A percentile compares a stretch with the other conserved stretches of the same genome.
phyloP scores from a whole-genome alignment of 2,797 vertebrate species.

The Takifugu rubripes region DNA sequence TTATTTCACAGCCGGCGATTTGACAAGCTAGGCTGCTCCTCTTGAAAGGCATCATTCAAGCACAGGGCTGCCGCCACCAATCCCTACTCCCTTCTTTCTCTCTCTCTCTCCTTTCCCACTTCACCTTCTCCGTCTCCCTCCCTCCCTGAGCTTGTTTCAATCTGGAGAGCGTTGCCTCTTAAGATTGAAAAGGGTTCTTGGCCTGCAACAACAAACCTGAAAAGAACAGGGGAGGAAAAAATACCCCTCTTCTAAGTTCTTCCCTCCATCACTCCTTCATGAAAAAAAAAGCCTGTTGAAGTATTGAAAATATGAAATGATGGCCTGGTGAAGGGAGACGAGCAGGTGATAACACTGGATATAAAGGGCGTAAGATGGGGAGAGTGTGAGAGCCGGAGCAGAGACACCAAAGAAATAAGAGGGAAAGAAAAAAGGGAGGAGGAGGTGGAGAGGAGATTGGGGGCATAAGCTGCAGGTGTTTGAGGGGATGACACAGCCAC shows the following conservation, averaged over 20 bases:
- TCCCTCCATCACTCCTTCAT: conserved; percentile 39
- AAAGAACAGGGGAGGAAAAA: conserved; percentile 54
- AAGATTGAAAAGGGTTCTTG: conserved; percentile 83
- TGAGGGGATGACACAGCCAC: conserved; percentile 83
- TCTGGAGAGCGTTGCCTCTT: conserved; percentile 75
- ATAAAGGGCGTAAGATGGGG: conserved; percentile 79
- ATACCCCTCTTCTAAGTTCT: conserved; percentile 27
- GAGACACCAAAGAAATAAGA: conserved; percentile 50
- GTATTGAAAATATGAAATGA: conserved; percentile 85
- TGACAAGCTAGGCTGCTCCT: conserved; percentile 99
- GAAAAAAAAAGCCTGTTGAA: conserved; percentile 64
- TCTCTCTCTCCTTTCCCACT: conserved; percentile 44
- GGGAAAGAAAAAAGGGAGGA: conserved; percentile 15
- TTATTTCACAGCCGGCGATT: conserved; percentile 90
- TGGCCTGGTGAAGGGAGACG: conserved; percentile 84
- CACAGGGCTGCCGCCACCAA: conserved; percentile 71
- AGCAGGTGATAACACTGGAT: conserved; percentile 94
- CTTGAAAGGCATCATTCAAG: conserved; percentile 99
- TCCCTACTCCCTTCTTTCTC: conserved; percentile 61
- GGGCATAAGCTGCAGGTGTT: conserved; percentile 83
- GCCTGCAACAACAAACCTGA: conserved; percentile 74
- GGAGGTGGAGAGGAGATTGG: conserved; percentile 65
- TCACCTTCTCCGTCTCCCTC: conserved; percentile 35
- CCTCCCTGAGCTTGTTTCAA: conserved; percentile 69
- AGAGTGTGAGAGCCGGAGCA: conserved; percentile 48